These are phyloP conservation scores for Lonchura striata DNA, from an alignment of 2,113 vertebrate species.

Conservation along the genomic window DNA sequence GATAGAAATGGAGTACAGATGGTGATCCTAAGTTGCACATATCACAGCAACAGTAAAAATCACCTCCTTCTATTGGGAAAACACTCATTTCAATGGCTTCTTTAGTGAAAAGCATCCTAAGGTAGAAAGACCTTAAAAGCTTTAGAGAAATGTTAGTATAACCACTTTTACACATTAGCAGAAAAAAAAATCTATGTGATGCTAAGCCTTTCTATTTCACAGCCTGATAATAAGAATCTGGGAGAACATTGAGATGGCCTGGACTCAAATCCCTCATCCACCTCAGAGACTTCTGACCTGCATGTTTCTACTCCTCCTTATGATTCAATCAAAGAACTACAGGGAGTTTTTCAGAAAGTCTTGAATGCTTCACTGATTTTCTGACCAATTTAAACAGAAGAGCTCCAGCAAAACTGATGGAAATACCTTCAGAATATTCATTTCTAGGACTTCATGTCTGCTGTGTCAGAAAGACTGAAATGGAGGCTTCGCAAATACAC, in stretches of 20 bases:
- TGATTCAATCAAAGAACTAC: background rate
- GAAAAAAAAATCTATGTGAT: background rate
- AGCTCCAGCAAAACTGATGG: background rate
- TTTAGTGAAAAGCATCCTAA: background rate
- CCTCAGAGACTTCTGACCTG: background rate
- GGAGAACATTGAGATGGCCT: background rate
- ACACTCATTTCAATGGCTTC: background rate
- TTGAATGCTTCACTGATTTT: background rate
- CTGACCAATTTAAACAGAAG: background rate
- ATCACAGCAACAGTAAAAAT: background rate
- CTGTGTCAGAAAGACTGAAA: background rate
- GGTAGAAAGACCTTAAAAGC: background rate
- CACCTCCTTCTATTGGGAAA: background rate
- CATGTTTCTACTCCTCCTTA: background rate
- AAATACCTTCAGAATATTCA: background rate
- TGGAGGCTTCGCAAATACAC: background rate
- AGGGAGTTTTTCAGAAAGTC: background rate
- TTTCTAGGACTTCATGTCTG: background rate
- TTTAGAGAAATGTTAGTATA: background rate
- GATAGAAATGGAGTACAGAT: slow-evolving; percentile 7
- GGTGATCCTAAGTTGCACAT: background rate
- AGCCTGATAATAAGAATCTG: background rate
- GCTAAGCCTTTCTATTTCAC: background rate
- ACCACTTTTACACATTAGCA: background rate
- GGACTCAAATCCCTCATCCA: background rate